phyloP scores from a whole-genome alignment of 2,797 vertebrate species.

The Typhlichthys subterraneus region DNA sequence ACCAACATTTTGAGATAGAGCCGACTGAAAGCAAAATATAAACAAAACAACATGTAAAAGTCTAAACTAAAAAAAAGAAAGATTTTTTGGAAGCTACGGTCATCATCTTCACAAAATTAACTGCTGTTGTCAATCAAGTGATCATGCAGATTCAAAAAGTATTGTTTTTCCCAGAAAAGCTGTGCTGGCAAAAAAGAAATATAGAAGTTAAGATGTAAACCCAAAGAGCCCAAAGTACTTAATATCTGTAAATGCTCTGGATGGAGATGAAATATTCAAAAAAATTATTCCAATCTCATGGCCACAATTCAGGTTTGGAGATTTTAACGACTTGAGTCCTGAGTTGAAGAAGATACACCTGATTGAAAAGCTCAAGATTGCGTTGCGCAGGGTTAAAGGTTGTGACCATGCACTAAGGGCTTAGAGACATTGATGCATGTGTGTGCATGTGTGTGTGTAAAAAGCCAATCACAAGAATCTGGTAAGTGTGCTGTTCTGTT shows the following conservation, averaged over 20 bases:
- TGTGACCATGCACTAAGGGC: not conserved
- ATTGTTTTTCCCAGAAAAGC: not conserved
- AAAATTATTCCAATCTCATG: not conserved
- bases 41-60: too few relatives aligned
- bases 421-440: not conserved
- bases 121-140: slow-evolving; percentile 4
- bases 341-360: not conserved
- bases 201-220: not conserved
- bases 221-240: too few relatives aligned
- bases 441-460: not conserved
- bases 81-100: not conserved
- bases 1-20: too few relatives aligned
- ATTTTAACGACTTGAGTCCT: not conserved
- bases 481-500: too few relatives aligned
- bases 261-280: not conserved
- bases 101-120: not conserved
- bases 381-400: not conserved
- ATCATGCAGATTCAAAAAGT: not conserved
- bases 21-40: too few relatives aligned
- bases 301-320: not conserved
- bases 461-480: too few relatives aligned
- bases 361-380: not conserved
- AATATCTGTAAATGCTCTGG: not conserved
- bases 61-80: too few relatives aligned
- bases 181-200: not conserved